Conservation (phyloP, 92 coral and sea anemone genomes). For the Actinostola sp. region DNA sequence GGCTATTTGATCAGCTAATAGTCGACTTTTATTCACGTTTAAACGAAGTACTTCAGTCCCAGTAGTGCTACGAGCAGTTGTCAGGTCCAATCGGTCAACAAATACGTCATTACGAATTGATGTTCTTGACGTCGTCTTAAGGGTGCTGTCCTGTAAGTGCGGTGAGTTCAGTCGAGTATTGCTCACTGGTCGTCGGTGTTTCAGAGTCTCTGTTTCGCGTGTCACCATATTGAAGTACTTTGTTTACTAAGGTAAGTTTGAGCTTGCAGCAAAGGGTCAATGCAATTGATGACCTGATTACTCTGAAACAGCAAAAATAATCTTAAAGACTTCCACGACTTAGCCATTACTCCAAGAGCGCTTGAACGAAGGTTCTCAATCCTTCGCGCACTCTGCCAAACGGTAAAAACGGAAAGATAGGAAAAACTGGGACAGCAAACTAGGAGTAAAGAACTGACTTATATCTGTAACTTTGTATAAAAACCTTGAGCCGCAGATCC, state of each 20-base stretch:
- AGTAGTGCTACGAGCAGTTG: neutral
- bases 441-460: neutral
- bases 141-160: no score
- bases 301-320: constrained; percentile 20
- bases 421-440: neutral
- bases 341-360: neutral
- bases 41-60: neutral
- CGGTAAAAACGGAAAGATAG: no score
- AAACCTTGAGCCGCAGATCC: neutral
- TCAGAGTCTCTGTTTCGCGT: no score
- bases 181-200: no score
- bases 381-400: neutral
- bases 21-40: neutral
- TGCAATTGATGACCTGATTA: constrained; percentile 12
- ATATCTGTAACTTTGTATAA: neutral
- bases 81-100: constrained; percentile 18
- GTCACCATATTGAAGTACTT: neutral
- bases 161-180: no score
- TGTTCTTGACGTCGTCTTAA: neutral
- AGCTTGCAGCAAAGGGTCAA: constrained; percentile 6
- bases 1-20: constrained; percentile 12
- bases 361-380: neutral
- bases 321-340: constrained; percentile 8
- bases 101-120: constrained; percentile 27
- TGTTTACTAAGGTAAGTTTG: neutral